A percentile compares a stretch with the other conserved stretches of the same genome.
These are phyloP conservation scores for Therioaphis trifolii DNA, from an alignment of 2,888 invertebrate genomes.

Conservation along the genomic window DNA sequence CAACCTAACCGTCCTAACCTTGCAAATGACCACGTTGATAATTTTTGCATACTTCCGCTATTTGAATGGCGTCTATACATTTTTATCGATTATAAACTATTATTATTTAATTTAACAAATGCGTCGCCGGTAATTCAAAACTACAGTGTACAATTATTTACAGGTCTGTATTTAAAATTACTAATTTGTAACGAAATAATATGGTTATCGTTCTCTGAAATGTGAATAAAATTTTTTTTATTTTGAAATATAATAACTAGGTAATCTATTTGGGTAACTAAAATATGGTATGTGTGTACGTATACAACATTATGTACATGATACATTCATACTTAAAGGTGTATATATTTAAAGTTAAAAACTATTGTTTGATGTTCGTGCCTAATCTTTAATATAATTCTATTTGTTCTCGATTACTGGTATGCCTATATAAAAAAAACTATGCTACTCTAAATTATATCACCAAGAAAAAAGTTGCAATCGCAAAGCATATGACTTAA, in stretches of 20 bases:
- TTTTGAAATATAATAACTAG: neutral
- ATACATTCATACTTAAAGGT: neutral
- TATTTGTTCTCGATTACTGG: constrained; percentile 19
- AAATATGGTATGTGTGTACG: neutral
- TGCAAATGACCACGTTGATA: constrained; percentile 40
- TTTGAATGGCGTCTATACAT: constrained; percentile 26
- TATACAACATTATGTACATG: too few relatives aligned
- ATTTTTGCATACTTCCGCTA: constrained; percentile 39
- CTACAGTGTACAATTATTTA: neutral
- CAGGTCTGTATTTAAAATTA: neutral
- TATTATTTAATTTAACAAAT: constrained; percentile 10
- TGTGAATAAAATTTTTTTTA: neutral
- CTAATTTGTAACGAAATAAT: neutral
- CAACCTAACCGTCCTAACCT: constrained; percentile 7
- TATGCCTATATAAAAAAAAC: constrained; percentile 18
- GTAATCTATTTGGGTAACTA: neutral
- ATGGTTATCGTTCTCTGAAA: neutral
- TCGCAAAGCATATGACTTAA: constrained; percentile 29
- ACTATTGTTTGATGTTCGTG: constrained; percentile 38
- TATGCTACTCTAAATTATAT: constrained; percentile 33
- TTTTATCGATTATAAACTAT: constrained; percentile 29
- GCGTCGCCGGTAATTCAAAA: neutral
- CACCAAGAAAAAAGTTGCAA: constrained; percentile 36
- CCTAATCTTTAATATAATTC: constrained; percentile 36
- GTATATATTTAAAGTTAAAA: constrained; percentile 17